Base-by-base conservation (phyloP, 2,113 vertebrate genomes). In the Rhombomys opimus region DNA sequence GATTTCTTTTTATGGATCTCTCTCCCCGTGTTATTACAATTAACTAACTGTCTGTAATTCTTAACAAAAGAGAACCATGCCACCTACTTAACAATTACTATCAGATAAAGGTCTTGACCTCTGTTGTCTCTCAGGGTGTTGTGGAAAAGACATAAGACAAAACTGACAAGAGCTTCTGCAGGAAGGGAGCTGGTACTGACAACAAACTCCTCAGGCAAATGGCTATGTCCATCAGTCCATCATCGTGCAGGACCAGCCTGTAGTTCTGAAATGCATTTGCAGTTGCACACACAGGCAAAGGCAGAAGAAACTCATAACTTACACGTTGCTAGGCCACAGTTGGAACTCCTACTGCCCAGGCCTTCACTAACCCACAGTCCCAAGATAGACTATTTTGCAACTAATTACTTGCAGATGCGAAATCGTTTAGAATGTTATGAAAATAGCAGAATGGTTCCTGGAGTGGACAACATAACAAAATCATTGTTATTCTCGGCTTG, bases 361-460 rank as follows among this genome's bases (percentile, higher is more conserved):
- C 78, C 75, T 93, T 80, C 70, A 75, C 91, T 84, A 89, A 94
- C 77, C 87, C 92, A 88, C 52, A 91, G 87, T 96, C 97, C 97
- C 95, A 90, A 85, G 95, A 95, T 35, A 96, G 96, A 93, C 80
- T 82, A 93, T 97, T 97, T 95, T 97, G 95, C 96, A 98, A 96
- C 96, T 97, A 97, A 98, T 96, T 96, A 97, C 92, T 98, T 97
- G 76, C 97, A 98, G 97, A 97, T 98, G 96, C 89, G 92, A 94
- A 94, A 89, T 84, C 94, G 75, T 57, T 94, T 91, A 38, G 35
- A 91, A 94, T 91, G 84, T 81, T 97, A 93, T 85, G 97, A 96
- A 97, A 96, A 96, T 46, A 96, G 68, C 93, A 91, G 89, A 87
- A 81, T 67, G 78, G 78, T 88, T 82, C 92, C 84, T n/a, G 87